Conservation (phyloP, 2,888 invertebrate species). For the Cephus sareptanus region DNA sequence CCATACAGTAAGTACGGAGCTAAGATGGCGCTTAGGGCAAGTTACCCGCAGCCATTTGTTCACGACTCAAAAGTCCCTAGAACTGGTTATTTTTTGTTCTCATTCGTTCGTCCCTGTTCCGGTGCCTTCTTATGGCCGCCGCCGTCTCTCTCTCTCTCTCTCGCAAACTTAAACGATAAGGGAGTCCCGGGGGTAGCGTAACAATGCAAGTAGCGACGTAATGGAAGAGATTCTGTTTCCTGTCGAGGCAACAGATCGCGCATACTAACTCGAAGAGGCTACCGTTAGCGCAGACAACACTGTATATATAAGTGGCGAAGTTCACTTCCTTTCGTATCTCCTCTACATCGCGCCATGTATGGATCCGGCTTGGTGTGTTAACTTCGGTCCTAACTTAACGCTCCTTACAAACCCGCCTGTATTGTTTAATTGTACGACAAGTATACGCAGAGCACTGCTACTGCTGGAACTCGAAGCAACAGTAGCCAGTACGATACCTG, state of each 20-base stretch:
- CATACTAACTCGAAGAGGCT: slow-evolving; percentile 54
- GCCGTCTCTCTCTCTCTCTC: background rate
- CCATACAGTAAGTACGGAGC: background rate
- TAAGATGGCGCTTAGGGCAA: background rate
- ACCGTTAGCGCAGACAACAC: slow-evolving; percentile 39
- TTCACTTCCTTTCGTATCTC: slow-evolving; percentile 9
- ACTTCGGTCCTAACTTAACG: slow-evolving; percentile 11
- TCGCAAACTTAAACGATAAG: slow-evolving; percentile 33
- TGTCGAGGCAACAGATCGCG: slow-evolving; percentile 57
- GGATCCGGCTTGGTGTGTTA: slow-evolving; percentile 5
- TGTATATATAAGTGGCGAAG: slow-evolving; percentile 5
- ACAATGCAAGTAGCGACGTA: slow-evolving; percentile 49
- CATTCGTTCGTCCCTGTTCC: background rate
- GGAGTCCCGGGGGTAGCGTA: slow-evolving; percentile 38
- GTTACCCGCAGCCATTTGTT: background rate
- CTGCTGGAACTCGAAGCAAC: background rate
- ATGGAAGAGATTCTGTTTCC: slow-evolving; percentile 58
- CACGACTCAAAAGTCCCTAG: background rate
- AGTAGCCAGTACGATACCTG: background rate
- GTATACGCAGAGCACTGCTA: background rate
- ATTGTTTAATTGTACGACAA: slow-evolving; percentile 8
- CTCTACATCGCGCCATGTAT: slow-evolving; percentile 7
- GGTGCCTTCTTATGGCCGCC: background rate
- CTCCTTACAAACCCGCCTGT: background rate
- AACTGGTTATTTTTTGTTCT: background rate